A percentile compares a stretch with the other conserved stretches of the same genome.
Evolutionary conservation across 2,888 invertebrate genomes (phyloP).

Genomic region (Athetis lepigone): DNA sequence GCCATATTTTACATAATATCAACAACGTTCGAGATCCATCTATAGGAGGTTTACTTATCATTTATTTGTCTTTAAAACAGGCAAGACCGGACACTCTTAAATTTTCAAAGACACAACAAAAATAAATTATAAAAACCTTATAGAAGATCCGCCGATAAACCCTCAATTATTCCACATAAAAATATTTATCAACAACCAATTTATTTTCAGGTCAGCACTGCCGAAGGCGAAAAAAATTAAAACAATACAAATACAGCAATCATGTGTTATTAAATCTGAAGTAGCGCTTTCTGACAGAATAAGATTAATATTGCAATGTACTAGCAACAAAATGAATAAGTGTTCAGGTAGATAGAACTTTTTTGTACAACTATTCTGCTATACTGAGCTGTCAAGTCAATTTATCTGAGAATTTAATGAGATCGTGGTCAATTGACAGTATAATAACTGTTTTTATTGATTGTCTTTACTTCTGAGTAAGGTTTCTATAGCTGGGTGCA

Average conservation of each 20-base stretch:
- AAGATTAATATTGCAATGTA: constrained; percentile 45
- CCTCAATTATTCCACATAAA: constrained; percentile 44
- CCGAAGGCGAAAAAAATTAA: constrained; percentile 41
- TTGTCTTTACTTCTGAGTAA: not conserved
- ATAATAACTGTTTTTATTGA: not conserved
- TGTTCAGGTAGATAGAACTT: not conserved
- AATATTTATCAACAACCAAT: constrained; percentile 33
- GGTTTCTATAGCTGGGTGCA: too few species aligned
- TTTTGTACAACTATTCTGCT: not conserved
- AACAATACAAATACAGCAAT: constrained; percentile 57
- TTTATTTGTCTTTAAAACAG: not conserved
- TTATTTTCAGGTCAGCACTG: constrained; percentile 25
- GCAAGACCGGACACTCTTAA: constrained; percentile 6
- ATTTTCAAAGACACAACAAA: constrained; percentile 3
- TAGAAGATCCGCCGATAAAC: constrained; percentile 33
- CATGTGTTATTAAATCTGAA: constrained; percentile 52
- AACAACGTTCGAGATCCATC: not conserved
- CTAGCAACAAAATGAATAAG: not conserved
- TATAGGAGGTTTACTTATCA: not conserved
- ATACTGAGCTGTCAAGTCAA: not conserved
- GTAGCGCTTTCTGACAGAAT: constrained; percentile 25
- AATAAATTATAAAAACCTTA: constrained; percentile 15
- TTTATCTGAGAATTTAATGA: not conserved
- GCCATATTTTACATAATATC: too few species aligned
- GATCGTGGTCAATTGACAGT: not conserved